phyloP scores from a whole-genome alignment of 1,140 invertebrate genomes.

The Mercenaria mercenaria region DNA sequence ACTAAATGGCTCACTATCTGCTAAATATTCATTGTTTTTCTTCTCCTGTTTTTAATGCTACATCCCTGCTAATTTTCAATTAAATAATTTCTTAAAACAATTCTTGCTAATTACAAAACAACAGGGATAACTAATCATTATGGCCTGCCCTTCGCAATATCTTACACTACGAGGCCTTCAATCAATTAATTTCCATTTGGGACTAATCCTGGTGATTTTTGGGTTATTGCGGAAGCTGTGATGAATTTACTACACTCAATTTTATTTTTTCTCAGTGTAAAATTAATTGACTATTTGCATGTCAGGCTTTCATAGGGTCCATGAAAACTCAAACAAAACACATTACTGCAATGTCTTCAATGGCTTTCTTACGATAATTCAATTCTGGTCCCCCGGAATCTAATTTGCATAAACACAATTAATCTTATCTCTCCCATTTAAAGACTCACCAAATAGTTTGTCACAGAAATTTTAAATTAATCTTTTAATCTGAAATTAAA shows the following conservation, averaged over 20 bases:
- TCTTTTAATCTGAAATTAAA: conserved; percentile 47
- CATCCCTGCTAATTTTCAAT: conserved; percentile 23
- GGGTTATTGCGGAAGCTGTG: conserved; percentile 32
- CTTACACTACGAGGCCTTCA: not conserved
- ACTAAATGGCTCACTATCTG: no score
- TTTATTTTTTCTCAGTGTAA: conserved; percentile 58
- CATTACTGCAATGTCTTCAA: conserved; percentile 43
- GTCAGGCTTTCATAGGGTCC: conserved; percentile 39
- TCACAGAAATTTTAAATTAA: conserved; percentile 52
- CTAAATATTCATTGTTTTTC: no score
- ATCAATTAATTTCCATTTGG: conserved; percentile 60
- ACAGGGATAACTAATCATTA: conserved; percentile 26
- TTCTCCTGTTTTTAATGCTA: not conserved
- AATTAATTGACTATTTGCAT: conserved; percentile 61
- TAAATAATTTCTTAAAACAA: conserved; percentile 18
- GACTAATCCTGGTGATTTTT: conserved; percentile 44
- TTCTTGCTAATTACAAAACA: conserved; percentile 16
- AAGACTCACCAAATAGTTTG: conserved; percentile 15
- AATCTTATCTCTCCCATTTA: conserved; percentile 26
- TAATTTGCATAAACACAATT: conserved; percentile 56
- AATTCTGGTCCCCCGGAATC: conserved; percentile 42
- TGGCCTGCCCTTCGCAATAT: not conserved
- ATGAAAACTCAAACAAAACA: conserved; percentile 49
- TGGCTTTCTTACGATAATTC: conserved; percentile 61
- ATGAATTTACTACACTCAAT: conserved; percentile 48